Evolutionary conservation across 2,113 vertebrate genomes (phyloP), one percentile per base, ranked within the genome.

Genomic region (Lamprologus tigripictilis): DNA sequence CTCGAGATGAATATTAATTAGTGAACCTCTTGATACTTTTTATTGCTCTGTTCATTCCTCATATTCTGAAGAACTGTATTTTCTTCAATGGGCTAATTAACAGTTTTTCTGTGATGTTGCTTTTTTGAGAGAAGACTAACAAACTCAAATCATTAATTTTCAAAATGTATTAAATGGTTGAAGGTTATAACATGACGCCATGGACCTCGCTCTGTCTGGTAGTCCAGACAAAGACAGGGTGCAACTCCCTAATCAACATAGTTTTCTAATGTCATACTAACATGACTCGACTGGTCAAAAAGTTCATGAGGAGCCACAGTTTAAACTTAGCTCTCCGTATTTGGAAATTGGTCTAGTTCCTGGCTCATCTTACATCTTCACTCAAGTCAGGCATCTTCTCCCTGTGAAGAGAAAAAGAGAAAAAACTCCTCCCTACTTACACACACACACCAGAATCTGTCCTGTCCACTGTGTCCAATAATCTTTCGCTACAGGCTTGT

Each of bases 1-100:
- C 55, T 88, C 3, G 79, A 86, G 82, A 91, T 92, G 83, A 92
- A 94, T 93, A 90, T 85, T 61, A 92, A 91, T 91, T 89, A 84
- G 47, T n/a, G 19, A 80, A 26, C 17, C 11, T 45, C 71, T 23
- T 42, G 40, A 31, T 55, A 83, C 57, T 23, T 42, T 47, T n/a
- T 55, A 82, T 51, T 61, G 21, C 33, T 83, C 17, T 86, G 21
- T 51, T 63, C 13, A 21, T 79, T 78, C 42, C 49, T 31, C 33
- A 55, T 81, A 14, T 28, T 33, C 26, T 19, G 8, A 40, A 40
- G 37, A 33, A 45, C 68, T 35, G 9, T 71, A 79, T 71, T 63
- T 86, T 17, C 9, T 80, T 83, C 8, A 49, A 1, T 3, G 14
- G 3, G 26, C 19, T 28, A 84, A 23, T 12, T 47, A 23, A 49